A percentile compares a stretch with the other conserved stretches of the same genome.
Evolutionary conservation across 30 jellyfish, hydroid and myxozoan species (phyloP).

Genomic region (Rhopilema esculentum): DNA sequence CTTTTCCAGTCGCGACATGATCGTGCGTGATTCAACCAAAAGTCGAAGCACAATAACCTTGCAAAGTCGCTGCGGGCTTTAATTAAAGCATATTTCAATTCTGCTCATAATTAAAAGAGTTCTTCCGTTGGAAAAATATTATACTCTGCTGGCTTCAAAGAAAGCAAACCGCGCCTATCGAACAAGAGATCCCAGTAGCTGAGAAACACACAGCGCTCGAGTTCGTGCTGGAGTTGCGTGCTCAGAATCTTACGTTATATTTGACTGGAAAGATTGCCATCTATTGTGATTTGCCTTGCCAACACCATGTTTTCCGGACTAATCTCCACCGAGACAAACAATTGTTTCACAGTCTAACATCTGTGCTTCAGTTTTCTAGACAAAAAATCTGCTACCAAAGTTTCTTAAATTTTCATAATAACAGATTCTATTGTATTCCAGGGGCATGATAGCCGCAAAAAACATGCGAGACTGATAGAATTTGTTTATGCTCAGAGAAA

Average conservation of each 20-base stretch:
- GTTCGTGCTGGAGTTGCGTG: neutral
- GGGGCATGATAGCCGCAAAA: too few species aligned
- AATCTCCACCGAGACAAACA: neutral
- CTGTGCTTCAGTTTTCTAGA: neutral
- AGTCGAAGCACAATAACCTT: neutral
- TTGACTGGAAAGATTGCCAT: neutral
- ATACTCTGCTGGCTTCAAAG: neutral
- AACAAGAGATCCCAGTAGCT: neutral
- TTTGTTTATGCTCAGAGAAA: too few species aligned
- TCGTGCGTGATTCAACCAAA: neutral
- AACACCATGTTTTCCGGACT: neutral
- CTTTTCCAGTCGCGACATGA: neutral
- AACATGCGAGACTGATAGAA: too few species aligned
- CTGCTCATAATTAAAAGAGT: neutral
- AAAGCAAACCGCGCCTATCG: neutral
- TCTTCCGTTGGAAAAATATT: neutral
- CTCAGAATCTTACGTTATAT: too few species aligned
- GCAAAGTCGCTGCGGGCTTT: neutral
- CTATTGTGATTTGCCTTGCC: neutral
- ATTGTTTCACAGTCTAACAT: neutral
- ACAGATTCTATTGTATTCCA: too few species aligned
- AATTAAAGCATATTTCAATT: neutral
- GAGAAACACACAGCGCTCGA: neutral
- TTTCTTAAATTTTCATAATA: too few species aligned
- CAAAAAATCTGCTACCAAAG: neutral